Evolutionary conservation across 2,888 invertebrate genomes (phyloP), one percentile per base, ranked within the genome.

Genomic region (Carpatolechia fugitivella): DNA sequence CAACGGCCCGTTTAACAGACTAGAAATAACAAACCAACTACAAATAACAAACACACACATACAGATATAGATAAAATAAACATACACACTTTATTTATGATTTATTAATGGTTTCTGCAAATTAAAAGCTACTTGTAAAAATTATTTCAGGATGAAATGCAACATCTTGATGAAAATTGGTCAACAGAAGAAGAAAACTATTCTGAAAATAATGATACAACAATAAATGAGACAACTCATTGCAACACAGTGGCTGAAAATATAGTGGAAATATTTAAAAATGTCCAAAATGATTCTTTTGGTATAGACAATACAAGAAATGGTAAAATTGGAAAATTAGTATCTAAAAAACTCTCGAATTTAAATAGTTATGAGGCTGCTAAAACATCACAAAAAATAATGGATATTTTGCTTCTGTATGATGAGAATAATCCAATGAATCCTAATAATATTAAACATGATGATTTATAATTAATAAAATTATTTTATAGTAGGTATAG

Each of bases 291-390:
- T 72, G 80, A 84, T 63, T 64, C 73, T 0, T 82, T 85, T 61
- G 75, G 78, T 11, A 51, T 82, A 58, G 76, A 80, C 0, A 75
- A 80, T 55, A 70, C 76, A 3, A 75, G 73, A 63, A 67, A 84
- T 70, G 76, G 76, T 1, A 66, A 68, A 60, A 59, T 88, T 14
- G 88, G 87, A 0, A 63, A 68, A 46, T 61, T 71, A 10, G 76
- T 90, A 0, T 69, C 79, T 1, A 74, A 63, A 52, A 82, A 74
- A 63, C 64, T 90, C 0, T 75, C 78, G 47, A 66, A 80, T 59
- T 73, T 89, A 68, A 74, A 68, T 62, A 78, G 86, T 1, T 82
- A 70, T 64, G 77, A 85, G 56, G 88, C 88, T 30, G 78, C 82
- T 31, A 67, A 60, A 60, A 56, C 74, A 7, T 72, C 82, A 1